phyloP scores from a whole-genome alignment of 92 coral and sea anemone genomes.

The Palythoa caribaeorum region DNA sequence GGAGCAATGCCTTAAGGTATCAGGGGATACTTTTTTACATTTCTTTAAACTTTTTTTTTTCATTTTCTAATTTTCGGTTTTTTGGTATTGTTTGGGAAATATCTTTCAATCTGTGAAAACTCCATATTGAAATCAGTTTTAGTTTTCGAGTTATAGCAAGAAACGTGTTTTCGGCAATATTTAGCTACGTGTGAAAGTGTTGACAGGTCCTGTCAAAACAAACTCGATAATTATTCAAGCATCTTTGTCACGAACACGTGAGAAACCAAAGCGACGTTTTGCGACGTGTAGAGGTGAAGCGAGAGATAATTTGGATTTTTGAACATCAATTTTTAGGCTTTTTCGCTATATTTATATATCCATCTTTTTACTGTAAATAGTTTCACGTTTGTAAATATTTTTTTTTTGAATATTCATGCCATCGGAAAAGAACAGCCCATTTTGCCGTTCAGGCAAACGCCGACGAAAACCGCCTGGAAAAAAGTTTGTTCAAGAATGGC shows the following conservation, averaged over 20 bases:
- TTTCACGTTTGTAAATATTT: background rate
- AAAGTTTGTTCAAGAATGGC: background rate
- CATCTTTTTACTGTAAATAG: background rate
- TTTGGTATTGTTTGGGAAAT: slow-evolving; percentile 9
- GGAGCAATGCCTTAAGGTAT: slow-evolving; percentile 24
- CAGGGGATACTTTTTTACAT: too few relatives aligned
- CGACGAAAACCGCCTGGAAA: too few relatives aligned
- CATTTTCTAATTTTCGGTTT: background rate
- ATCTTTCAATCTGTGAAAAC: background rate
- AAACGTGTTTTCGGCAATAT: slow-evolving; percentile 3
- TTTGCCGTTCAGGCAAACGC: background rate
- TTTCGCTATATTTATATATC: background rate
- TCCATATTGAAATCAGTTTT: slow-evolving; percentile 1
- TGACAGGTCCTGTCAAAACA: slow-evolving; percentile 17
- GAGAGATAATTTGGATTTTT: slow-evolving; percentile 13
- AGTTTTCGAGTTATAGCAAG: background rate
- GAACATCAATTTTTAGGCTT: background rate
- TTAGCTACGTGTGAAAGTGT: background rate
- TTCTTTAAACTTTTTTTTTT: background rate
- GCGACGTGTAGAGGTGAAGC: slow-evolving; percentile 24
- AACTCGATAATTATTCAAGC: slow-evolving; percentile 16
- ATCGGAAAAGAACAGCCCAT: background rate
- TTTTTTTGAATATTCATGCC: background rate
- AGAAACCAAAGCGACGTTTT: background rate
- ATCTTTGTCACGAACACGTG: slow-evolving; percentile 1